Conservation (phyloP, 1,140 invertebrate genomes). For the Acromyrmex heyeri region DNA sequence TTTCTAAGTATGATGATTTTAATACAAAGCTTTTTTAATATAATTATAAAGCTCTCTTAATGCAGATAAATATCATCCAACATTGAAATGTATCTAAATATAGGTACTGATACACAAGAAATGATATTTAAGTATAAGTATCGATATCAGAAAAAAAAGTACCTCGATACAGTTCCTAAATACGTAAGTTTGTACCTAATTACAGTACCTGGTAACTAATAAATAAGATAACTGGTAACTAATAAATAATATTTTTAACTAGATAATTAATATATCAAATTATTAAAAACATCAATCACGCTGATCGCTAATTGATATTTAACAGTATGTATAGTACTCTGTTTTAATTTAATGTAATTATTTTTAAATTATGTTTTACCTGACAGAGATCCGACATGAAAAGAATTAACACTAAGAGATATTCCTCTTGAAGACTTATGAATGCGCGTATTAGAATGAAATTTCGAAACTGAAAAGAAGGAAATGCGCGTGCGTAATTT, state of each 20-base stretch:
- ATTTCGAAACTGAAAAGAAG: background rate
- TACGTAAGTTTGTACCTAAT: too few relatives aligned
- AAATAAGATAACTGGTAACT: background rate
- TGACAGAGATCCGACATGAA: background rate
- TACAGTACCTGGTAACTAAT: background rate
- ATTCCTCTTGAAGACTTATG: background rate
- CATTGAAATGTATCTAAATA: too few relatives aligned
- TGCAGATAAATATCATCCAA: too few relatives aligned
- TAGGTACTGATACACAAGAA: too few relatives aligned
- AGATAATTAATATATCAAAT: background rate
- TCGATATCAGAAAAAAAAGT: too few relatives aligned
- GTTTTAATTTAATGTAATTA: background rate
- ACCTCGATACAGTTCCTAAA: too few relatives aligned
- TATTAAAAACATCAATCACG: background rate
- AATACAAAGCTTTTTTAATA: too few relatives aligned
- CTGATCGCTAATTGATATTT: background rate
- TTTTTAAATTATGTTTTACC: background rate
- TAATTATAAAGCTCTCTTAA: too few relatives aligned
- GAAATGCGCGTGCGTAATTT: background rate
- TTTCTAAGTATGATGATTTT: too few relatives aligned
- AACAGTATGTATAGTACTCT: background rate
- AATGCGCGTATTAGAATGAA: background rate
- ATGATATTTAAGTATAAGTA: too few relatives aligned
- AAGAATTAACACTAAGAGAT: background rate
- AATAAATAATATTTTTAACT: background rate